Evolutionary conservation across 2,888 invertebrate genomes (phyloP).

Genomic region (Lutraria lutraria): DNA sequence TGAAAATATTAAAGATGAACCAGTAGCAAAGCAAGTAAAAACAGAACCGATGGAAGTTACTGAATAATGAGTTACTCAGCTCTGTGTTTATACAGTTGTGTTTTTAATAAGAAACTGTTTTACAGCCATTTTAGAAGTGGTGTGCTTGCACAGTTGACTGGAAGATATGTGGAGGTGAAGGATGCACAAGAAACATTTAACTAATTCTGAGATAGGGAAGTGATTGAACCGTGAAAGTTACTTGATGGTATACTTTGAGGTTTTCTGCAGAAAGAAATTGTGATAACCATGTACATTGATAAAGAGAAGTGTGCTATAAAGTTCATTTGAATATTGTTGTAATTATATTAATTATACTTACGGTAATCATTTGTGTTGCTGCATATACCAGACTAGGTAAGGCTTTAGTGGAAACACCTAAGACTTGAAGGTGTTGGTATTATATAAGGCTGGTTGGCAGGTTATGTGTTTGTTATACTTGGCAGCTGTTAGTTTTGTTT

Average conservation of each 20-base stretch:
- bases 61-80: constrained; percentile 42
- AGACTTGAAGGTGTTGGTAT: background rate
- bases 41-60: constrained; percentile 65
- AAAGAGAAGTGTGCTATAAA: background rate
- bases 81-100: background rate
- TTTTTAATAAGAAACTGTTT: constrained; percentile 21
- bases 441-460: background rate
- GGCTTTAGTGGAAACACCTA: background rate
- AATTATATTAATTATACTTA: constrained; percentile 10
- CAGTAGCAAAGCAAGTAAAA: constrained; percentile 71
- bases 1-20: constrained; percentile 60
- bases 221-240: constrained; percentile 10
- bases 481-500: constrained; percentile 42
- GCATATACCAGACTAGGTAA: constrained; percentile 2
- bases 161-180: background rate
- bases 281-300: constrained; percentile 23
- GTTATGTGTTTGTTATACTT: constrained; percentile 29
- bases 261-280: constrained; percentile 25
- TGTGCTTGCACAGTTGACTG: constrained; percentile 12
- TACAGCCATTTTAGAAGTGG: constrained; percentile 11
- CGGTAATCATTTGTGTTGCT: background rate
- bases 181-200: constrained; percentile 25
- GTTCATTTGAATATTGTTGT: background rate
- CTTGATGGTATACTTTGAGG: background rate
- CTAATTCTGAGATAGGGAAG: background rate